Evolutionary conservation across 2,888 invertebrate species (phyloP), one percentile per base, ranked within the genome.

Genomic region (Dolomedes plantarius): DNA sequence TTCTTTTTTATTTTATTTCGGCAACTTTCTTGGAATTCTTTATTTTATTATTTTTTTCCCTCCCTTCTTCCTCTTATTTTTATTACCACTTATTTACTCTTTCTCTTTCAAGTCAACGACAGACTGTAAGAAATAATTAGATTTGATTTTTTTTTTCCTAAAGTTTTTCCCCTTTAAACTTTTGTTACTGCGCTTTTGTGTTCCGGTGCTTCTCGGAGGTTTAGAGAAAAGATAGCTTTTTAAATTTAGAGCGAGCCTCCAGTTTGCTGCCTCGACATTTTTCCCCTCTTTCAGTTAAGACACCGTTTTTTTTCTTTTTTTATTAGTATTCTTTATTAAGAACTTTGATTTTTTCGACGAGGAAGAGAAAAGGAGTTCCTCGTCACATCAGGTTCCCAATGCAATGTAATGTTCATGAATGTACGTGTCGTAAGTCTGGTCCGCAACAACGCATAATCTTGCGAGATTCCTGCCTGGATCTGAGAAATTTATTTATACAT

Each of bases 91-190:
- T 65, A 32, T 65, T 19, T 67, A 32, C 31, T 32, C 67, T 31
- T 67, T 67, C 36, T 31, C 32, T 67, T 67, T 32, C 39, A 23
- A 69, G 41, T 41, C 69, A 23, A 69, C 69, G 28, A 28, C n/a
- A 28, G 41, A 41, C 28, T 28, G 41, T 69, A 69, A 41, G 41
- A 69, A 69, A 69, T 69, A 69, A 69, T 69, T 69, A 69, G 69
- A 69, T 69, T 69, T 28, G 32, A 69, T 69, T 69, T 36, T 32
- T 32, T 69, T 68, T 32, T 36, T 32, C n/a, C n/a, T 19, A 56
- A 56, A 56, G 56, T 56, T 23, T 23, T 19, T 23, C 11, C 56
- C 56, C 56, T 56, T 23, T 5, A 56, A 56, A 56, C 56, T 56
- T 56, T 56, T 56, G 56, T 56, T 56, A 23, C 56, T 56, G 56